phyloP scores from a whole-genome alignment of 23 tunicate species.

The Trididemnum nubilum region DNA sequence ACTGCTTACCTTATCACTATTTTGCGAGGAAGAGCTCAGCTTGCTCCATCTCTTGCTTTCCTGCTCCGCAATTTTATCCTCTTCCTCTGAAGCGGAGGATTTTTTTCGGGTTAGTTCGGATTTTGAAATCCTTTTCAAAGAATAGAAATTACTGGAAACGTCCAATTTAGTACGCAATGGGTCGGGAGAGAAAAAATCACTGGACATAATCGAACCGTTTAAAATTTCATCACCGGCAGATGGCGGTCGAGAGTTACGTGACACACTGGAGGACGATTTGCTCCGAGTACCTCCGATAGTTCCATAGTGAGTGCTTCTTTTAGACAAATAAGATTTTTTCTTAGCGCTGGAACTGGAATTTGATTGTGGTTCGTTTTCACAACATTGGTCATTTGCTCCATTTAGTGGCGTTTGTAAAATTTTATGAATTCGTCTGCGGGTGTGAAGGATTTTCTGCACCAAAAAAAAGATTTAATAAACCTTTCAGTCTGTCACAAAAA shows the following conservation, averaged over 20 bases:
- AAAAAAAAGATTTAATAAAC: background rate
- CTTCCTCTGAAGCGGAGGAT: background rate
- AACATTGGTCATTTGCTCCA: conserved; percentile 11
- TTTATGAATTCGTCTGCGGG: conserved; percentile 64
- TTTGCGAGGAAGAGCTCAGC: conserved; percentile 54
- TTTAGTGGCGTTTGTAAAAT: conserved; percentile 34
- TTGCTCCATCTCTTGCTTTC: conserved; percentile 55
- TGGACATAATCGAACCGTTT: background rate
- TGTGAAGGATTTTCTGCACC: conserved; percentile 83
- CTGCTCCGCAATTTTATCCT: conserved; percentile 11
- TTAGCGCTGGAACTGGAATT: background rate
- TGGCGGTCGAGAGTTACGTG: conserved; percentile 54
- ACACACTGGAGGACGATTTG: conserved; percentile 16
- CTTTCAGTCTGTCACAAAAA: too few species aligned
- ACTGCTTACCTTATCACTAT: conserved; percentile 68
- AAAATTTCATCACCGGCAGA: conserved; percentile 48
- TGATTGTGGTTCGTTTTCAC: background rate
- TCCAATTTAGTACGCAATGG: background rate
- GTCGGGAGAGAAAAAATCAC: background rate
- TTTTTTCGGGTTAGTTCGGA: background rate
- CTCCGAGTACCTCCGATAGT: conserved; percentile 38
- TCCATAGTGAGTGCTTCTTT: conserved; percentile 54
- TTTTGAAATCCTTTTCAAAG: background rate
- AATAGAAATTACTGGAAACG: background rate
- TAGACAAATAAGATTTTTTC: conserved; percentile 33